Evolutionary conservation across 2,888 invertebrate genomes (phyloP).

Genomic region (Harpagoxenus sublaevis): DNA sequence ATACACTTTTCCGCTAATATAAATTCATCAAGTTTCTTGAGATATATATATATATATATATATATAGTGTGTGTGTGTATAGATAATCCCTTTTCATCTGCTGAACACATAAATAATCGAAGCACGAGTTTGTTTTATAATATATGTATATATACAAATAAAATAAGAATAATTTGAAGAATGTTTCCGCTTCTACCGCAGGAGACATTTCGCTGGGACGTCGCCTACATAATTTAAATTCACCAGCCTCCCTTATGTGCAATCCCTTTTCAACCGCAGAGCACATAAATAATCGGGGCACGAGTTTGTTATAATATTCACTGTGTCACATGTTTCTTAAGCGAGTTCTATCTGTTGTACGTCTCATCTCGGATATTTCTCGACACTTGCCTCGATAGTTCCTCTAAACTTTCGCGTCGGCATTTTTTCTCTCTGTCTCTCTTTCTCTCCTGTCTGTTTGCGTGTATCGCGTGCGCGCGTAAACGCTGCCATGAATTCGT

Average conservation of each 20-base stretch:
- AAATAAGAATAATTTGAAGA: constrained; percentile 30
- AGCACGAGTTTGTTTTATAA: constrained; percentile 9
- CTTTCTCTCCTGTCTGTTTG: not conserved
- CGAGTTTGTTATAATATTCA: constrained; percentile 40
- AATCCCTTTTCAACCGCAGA: not conserved
- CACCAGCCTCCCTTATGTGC: constrained; percentile 17
- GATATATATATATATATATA: no score
- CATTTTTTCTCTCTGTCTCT: not conserved
- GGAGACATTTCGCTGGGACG: constrained; percentile 27
- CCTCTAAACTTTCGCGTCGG: constrained; percentile 20
- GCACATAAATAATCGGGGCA: constrained; percentile 41
- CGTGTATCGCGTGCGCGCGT: constrained; percentile 29
- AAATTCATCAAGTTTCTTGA: not conserved
- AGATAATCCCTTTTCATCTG: not conserved
- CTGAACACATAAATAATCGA: constrained; percentile 24
- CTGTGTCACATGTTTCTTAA: constrained; percentile 34
- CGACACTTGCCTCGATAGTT: constrained; percentile 30
- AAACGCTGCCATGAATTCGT: constrained; percentile 51
- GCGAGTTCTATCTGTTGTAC: constrained; percentile 9
- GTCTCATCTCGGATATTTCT: not conserved
- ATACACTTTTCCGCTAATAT: not conserved
- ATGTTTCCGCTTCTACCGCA: constrained; percentile 1
- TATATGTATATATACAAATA: not conserved
- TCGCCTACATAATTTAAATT: constrained; percentile 33
- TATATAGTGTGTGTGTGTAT: no score